Base-by-base conservation (phyloP, 2,113 vertebrate species). In the Meleagris gallopavo region DNA sequence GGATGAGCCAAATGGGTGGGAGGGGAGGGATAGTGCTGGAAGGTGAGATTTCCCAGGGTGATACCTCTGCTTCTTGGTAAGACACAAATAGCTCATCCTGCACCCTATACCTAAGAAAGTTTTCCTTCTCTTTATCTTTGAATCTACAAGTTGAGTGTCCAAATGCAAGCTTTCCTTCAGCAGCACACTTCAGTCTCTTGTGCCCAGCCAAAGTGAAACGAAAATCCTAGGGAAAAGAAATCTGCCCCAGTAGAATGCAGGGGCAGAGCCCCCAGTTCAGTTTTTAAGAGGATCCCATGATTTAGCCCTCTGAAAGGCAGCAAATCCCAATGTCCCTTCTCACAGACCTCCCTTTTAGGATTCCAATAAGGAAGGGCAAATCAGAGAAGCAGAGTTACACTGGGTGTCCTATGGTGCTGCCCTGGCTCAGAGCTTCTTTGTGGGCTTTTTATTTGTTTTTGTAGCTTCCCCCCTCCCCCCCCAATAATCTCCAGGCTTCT, bases 391-490 rank as follows among this genome's bases (percentile, higher is more conserved):
- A 36, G 52, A 25, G 0, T 36, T 10, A 55, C 25, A 9, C 41
- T 89, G 82, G 64, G 60, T 91, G 67, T 55, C n/a, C 34, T 69
- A 16, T 9, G 2, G 64, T 9, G 13, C 69, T 60, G 20, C 12
- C 66, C 34, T 54, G 54, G 78, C 66, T 6, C 38, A 66, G 34
- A 27, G 72, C 58, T 83, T 70, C 72, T 95, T 34, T 93, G 54
- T 73, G 55, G 67, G 62, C n/a, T 90, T 86, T 80, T 88, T 36
- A 32, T 77, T 95, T 94, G 62, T 87, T 95, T 94, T 61, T 89
- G 40, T 86, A 46, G 54, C 21, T 45, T 21, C 9, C 45, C 46
- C 48, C 48, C 11, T 5, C 3, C 6, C 48, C 36, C 34, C 10
- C 15, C 64, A 91, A 71, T 89, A 71, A 91, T 71, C 94, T 94